Evolutionary conservation across 2,797 vertebrate genomes (phyloP), one percentile per base, ranked within the genome.

Genomic region (Threskiornis aethiopicus): DNA sequence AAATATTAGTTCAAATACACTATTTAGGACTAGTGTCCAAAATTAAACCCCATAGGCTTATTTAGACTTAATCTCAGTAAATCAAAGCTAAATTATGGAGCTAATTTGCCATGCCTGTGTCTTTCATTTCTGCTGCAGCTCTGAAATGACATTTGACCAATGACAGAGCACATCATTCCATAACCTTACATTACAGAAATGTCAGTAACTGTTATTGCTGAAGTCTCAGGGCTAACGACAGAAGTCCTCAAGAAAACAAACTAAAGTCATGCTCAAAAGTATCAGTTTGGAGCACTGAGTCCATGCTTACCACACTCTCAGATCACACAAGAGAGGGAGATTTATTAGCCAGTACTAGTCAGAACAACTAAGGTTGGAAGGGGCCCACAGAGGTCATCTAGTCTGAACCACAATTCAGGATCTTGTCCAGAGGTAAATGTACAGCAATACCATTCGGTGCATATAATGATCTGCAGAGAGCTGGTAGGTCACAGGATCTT

Each of bases 1-100:
- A 95, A 94, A 93, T 94, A 96, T 67, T 83, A 93, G 61, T 67
- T 82, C 90, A 94, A 94, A 87, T 75, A 83, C 51, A 84, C 41
- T 65, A 72, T 81, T 95, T 75, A 87, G 79, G 52, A 71, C 61
- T 81, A 57, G 65, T 69, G 39, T 80, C 94, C 90, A 93, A 91
- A 96, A 88, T 93, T 89, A 93, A 94, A 91, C 79, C 89, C 39
- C 72, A 61, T 44, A 39, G 49, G 35, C 22, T 94, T 91, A 90
- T 89, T 88, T 77, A 85, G 71, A 57, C 64, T 73, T 89, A 75
- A 95, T 85, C 88, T 90, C 89, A 71, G 31, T 55, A 57, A 42
- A 87, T 73, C 46, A 92, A 93, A 78, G 35, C 37, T 88, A 70
- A 89, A 84, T 84, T 59, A 77, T 6, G 39, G 73, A 91, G 66